Evolutionary conservation across 2,797 vertebrate genomes (phyloP), one percentile per base, ranked within the genome.

Genomic region (Rhodeus uyekii): DNA sequence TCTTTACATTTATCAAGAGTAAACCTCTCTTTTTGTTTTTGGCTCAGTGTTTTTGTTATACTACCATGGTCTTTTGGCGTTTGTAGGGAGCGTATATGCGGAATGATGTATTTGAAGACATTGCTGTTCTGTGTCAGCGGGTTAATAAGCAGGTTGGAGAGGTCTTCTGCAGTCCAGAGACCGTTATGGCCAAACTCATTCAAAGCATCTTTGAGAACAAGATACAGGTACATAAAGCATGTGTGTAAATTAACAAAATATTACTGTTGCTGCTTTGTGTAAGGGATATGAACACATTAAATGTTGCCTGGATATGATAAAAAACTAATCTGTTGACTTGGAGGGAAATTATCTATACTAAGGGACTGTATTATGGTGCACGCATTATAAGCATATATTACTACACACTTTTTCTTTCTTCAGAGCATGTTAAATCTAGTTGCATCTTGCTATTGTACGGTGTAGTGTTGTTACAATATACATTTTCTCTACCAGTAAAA

Each of bases 131-230:
- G 82, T 98, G 97, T 90, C 98, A 97, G 87, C 92, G 95, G 84
- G 98, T 99, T 83, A 99, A 99, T 89, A 98, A 96, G 86, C 97
- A 99, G 94, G 98, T 99, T 89, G 97, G 97, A 53, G 98, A 99
- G 87, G 95, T 99, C 80, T 99, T 99, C 86, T 96, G 96, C 91
- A 99, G 96, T 92, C 98, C 98, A 60, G 98, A 99, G 92, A 98
- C 96, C 0, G 96, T 99, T 69, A 96, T 99, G 95, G 96, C 98
- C 89, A 99, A 99, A 93, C 97, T 99, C 86, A 98, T 99, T 92
- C 98, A 99, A 90, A 99, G 96, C 89, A 97, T 99, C 84, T 99
- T 99, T 92, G 98, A 99, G 92, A 94, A 97, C 87, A 98, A 97
- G 90, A 93, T 99, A 81, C 97, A 99, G 98, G 98, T 99, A 94